These are phyloP conservation scores for Aselliscus stoliczkanus DNA, from an alignment of 2,797 vertebrate genomes.

Conservation along the genomic window DNA sequence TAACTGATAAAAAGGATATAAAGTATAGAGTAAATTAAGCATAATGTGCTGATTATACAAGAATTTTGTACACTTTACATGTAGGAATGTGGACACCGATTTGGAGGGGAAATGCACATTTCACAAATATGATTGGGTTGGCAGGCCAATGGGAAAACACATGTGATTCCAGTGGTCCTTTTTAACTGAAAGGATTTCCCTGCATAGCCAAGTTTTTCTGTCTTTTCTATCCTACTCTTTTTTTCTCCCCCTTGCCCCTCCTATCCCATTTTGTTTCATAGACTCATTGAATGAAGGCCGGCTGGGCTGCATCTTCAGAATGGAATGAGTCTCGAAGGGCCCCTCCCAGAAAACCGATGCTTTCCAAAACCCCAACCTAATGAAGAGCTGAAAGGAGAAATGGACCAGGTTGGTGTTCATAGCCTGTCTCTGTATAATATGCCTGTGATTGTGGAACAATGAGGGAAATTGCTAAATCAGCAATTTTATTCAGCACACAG, in stretches of 20 bases:
- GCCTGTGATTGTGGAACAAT: constrained; percentile 70
- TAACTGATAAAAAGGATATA: background rate
- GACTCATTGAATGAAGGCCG: background rate
- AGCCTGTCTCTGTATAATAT: constrained; percentile 57
- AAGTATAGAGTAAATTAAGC: background rate
- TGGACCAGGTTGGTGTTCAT: constrained; percentile 39
- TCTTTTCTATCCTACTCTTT: background rate
- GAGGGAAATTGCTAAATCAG: constrained; percentile 73
- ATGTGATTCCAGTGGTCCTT: background rate
- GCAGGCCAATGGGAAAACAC: background rate
- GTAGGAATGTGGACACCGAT: background rate
- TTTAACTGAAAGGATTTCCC: background rate
- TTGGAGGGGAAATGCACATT: background rate
- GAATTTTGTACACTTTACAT: background rate
- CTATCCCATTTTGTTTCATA: background rate
- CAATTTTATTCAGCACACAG: constrained; percentile 62
- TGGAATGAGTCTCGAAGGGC: background rate
- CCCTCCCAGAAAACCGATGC: background rate
- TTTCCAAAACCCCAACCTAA: background rate
- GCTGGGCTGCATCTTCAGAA: background rate
- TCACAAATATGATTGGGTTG: background rate
- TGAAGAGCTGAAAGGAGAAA: background rate
- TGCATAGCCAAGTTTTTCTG: background rate
- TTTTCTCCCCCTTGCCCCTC: background rate
- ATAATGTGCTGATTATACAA: background rate